phyloP scores from a whole-genome alignment of 2,888 invertebrate genomes.

The Osmoderma eremita region DNA sequence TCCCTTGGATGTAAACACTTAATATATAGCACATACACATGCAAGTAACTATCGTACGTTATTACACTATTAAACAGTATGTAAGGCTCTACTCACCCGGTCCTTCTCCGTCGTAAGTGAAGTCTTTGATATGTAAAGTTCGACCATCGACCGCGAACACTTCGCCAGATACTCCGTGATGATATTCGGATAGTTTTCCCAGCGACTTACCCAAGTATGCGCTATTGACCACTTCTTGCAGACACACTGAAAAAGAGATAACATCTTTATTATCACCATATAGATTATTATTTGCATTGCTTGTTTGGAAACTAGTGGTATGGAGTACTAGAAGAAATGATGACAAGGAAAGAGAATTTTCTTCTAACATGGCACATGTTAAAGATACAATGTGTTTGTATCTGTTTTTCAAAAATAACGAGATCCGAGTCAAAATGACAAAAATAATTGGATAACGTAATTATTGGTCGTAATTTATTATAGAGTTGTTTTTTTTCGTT shows the following conservation, averaged over 20 bases:
- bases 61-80: neutral
- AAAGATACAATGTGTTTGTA: too few species aligned
- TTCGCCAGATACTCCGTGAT: slow-evolving; percentile 86
- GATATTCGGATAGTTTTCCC: slow-evolving; percentile 79
- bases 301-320: too few species aligned
- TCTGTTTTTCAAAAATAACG: too few species aligned
- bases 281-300: too few species aligned
- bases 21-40: neutral
- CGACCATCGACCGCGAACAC: slow-evolving; percentile 90
- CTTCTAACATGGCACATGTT: too few species aligned
- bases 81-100: slow-evolving; percentile 71
- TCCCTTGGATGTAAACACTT: neutral
- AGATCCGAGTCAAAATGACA: too few species aligned
- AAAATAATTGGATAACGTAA: too few species aligned
- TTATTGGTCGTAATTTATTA: too few species aligned
- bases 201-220: slow-evolving; percentile 81
- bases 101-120: slow-evolving; percentile 91
- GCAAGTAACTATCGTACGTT: neutral
- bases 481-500: too few species aligned
- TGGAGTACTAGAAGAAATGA: too few species aligned
- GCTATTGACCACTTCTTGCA: slow-evolving; percentile 46
- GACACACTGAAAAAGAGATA: neutral
- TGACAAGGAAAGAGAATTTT: too few species aligned
- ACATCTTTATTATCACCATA: too few species aligned
- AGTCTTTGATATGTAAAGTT: slow-evolving; percentile 86